Conservation (phyloP, 37 sponge, comb jelly and placozoan genomes). For the Haliclona indistincta region DNA sequence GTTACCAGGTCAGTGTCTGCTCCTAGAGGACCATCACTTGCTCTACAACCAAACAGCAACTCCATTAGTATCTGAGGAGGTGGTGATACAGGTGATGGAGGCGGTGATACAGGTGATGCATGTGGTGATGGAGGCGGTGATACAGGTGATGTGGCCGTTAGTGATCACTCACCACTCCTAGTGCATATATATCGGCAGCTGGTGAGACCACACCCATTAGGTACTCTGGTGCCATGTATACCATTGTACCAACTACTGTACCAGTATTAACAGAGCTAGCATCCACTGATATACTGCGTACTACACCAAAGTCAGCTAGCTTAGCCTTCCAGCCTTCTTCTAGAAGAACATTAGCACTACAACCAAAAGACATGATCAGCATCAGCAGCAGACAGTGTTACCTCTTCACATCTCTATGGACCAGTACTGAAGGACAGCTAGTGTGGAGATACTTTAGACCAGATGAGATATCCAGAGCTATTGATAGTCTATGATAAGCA, state of each 20-base stretch:
- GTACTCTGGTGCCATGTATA: slow-evolving; percentile 61
- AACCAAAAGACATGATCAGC: not conserved
- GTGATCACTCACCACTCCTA: slow-evolving; percentile 56
- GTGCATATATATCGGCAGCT: slow-evolving; percentile 50
- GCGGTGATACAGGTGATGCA: not conserved
- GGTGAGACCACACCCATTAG: slow-evolving; percentile 15
- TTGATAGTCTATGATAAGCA: slow-evolving; percentile 1
- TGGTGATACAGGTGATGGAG: too few species aligned
- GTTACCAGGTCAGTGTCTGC: slow-evolving; percentile 42
- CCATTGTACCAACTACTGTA: slow-evolving; percentile 50
- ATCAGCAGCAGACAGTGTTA: not conserved
- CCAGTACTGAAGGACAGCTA: slow-evolving; percentile 14
- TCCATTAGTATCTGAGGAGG: slow-evolving; percentile 46
- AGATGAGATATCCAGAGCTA: slow-evolving; percentile 38
- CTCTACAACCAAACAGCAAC: slow-evolving; percentile 30
- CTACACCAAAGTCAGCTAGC: slow-evolving; percentile 64
- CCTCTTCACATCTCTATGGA: slow-evolving; percentile 75
- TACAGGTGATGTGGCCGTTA: not conserved
- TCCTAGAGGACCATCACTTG: not conserved
- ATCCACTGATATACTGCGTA: slow-evolving; percentile 1
- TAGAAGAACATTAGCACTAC: slow-evolving; percentile 64
- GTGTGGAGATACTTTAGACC: slow-evolving; percentile 53
- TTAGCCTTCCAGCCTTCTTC: slow-evolving; percentile 34
- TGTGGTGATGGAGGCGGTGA: too few species aligned
- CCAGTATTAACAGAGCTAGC: slow-evolving; percentile 26